These are phyloP conservation scores for Mesoligia furuncula DNA, from an alignment of 2,888 invertebrate species.

Conservation along the genomic window DNA sequence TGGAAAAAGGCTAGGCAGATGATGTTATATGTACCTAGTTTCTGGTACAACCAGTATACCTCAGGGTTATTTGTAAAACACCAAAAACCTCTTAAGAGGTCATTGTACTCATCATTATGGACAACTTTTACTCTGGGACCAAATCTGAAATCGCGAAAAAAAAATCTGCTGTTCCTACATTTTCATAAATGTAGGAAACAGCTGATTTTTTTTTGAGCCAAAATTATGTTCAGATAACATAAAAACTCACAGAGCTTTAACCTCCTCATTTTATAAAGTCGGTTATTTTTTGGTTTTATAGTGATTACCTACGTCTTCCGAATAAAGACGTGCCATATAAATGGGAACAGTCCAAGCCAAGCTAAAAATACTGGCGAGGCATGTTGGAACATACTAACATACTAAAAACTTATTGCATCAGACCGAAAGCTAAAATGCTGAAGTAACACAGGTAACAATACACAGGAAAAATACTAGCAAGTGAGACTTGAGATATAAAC, in stretches of 20 bases:
- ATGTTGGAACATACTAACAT: not conserved
- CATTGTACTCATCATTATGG: too few relatives aligned
- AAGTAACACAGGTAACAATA: not conserved
- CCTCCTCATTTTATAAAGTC: not conserved
- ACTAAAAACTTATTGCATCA: slow-evolving; percentile 3
- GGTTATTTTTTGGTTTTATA: not conserved
- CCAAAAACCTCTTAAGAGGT: too few relatives aligned
- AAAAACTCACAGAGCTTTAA: not conserved
- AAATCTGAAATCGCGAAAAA: too few relatives aligned
- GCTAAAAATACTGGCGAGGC: not conserved
- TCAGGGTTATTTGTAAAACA: too few relatives aligned
- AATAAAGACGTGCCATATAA: not conserved
- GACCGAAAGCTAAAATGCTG: not conserved
- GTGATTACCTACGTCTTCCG: not conserved
- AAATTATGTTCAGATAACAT: too few relatives aligned
- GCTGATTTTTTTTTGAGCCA: too few relatives aligned
- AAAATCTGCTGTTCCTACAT: too few relatives aligned
- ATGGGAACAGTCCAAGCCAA: not conserved
- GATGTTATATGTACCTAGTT: too few relatives aligned
- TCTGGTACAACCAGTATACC: not conserved
- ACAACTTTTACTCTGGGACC: too few relatives aligned
- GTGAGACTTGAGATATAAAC: not conserved
- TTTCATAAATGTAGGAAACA: too few relatives aligned
- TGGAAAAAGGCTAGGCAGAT: too few relatives aligned
- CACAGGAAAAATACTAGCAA: not conserved